Percentiles rank a stretch among this genome's conserved stretches.
Conservation (phyloP, 2,113 vertebrate genomes). For the Pontoporia blainvillei region DNA sequence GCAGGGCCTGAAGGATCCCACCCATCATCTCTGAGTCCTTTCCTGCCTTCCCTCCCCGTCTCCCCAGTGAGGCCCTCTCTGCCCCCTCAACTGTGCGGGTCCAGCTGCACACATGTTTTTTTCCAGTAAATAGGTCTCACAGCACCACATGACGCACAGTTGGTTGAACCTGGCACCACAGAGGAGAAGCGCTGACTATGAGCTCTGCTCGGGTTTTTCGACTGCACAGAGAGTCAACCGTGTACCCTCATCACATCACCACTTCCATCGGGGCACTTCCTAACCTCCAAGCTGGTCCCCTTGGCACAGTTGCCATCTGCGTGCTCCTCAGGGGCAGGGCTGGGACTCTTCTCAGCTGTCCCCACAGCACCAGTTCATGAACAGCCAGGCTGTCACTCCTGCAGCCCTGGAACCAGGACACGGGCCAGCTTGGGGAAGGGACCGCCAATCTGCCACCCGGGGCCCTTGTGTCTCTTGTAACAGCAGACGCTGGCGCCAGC, state of each 20-base stretch:
- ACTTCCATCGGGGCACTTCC: not conserved
- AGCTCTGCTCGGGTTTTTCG: not conserved
- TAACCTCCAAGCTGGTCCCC: fast-evolving
- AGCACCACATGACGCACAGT: too few relatives aligned
- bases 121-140: not conserved
- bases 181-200: not conserved
- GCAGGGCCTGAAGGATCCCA: fast-evolving
- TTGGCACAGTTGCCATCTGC: fast-evolving
- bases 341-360: not conserved
- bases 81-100: not conserved
- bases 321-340: not conserved
- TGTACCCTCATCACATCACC: not conserved
- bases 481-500: not conserved
- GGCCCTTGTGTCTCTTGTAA: not conserved
- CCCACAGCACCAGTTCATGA: fast-evolving
- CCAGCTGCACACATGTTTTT: not conserved
- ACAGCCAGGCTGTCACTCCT: fast-evolving
- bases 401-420: not conserved
- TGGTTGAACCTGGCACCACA: not conserved
- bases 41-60: not conserved
- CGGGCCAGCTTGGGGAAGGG: not conserved
- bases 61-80: not conserved
- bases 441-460: not conserved
- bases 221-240: not conserved
- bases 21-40: not conserved